phyloP scores from a whole-genome alignment of 2,113 vertebrate genomes.

The Neofelis nebulosa region DNA sequence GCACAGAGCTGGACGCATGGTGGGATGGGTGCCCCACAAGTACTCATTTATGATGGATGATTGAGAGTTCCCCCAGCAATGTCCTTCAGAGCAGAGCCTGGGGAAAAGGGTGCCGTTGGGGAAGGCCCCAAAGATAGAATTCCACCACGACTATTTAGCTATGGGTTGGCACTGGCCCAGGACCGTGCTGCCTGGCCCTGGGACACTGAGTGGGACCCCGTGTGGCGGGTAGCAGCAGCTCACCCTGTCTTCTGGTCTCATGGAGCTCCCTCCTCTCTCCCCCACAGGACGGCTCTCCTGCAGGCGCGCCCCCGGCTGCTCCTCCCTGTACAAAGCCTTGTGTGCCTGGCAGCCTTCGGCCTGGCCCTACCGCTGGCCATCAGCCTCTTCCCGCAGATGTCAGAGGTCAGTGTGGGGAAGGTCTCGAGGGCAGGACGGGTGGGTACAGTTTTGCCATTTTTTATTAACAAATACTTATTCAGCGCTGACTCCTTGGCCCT shows the following conservation, averaged over 20 bases:
- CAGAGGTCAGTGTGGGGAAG: conserved; percentile 88
- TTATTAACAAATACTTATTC: neutral
- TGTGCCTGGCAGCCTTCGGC: conserved; percentile 93
- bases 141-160: neutral
- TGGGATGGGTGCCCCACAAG: neutral
- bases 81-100: neutral
- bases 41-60: neutral
- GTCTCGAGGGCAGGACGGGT: neutral
- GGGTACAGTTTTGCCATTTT: neutral
- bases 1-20: neutral
- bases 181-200: neutral
- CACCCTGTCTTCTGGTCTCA: rapidly evolving
- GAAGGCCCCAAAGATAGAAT: neutral
- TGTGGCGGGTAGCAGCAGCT: neutral
- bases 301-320: conserved; percentile 87
- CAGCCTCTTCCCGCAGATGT: conserved; percentile 97
- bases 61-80: neutral
- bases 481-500: neutral
- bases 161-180: neutral
- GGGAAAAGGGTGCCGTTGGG: neutral
- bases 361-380: conserved; percentile 96
- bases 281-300: conserved; percentile 89
- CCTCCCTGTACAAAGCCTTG: conserved; percentile 93
- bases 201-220: neutral
- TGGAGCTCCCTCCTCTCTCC: neutral